Base-by-base conservation (phyloP, 2,888 invertebrate species). In the Chirona hameri region DNA sequence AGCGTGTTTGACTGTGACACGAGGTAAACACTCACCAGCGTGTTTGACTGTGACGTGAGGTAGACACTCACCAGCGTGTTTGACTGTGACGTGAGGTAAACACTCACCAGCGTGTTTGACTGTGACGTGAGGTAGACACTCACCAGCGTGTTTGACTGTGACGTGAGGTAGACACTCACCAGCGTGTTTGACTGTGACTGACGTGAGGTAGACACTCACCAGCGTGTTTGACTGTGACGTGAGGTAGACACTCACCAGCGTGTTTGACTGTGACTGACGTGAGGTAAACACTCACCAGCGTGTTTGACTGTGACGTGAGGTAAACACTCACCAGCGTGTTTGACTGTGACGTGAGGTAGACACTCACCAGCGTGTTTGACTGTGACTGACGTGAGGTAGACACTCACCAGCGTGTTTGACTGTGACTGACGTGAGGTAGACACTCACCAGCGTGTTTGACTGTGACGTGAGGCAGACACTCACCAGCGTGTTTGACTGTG, bases 311-410 rank as follows among this genome's bases (percentile, higher is more conserved):
- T 0, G 97, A 96, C 9, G 98, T 98, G 46, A 97, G 91, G 87
- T 97, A 98, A 98, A 99, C 82, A 99, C 96, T 0, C 97, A 97
- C 0, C 98, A 0, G 98, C 97, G n/a, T n/a, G 60, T 85, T 93
- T 7, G 95, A 93, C 12, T 95, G 93, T 0, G 97, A 96, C 9
- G 98, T 98, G 46, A 97, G 91, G 87, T 97, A 98, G 14, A 99
- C n/a, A n/a, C n/a, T n/a, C n/a, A n/a, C n/a, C n/a, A n/a, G n/a
- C n/a, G n/a, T n/a, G 60, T 85, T 93, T 7, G 95, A 93, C 12
- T 95, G 93, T n/a, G n/a, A n/a, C n/a, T 0, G 97, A 96, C 9
- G 98, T 98, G 46, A 97, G 91, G 87, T 97, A 98, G 14, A 99
- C n/a, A n/a, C n/a, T n/a, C n/a, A n/a, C n/a, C n/a, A n/a, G n/a